Base-by-base conservation (phyloP, 2,888 invertebrate genomes). In the Epistrophe grossulariae region DNA sequence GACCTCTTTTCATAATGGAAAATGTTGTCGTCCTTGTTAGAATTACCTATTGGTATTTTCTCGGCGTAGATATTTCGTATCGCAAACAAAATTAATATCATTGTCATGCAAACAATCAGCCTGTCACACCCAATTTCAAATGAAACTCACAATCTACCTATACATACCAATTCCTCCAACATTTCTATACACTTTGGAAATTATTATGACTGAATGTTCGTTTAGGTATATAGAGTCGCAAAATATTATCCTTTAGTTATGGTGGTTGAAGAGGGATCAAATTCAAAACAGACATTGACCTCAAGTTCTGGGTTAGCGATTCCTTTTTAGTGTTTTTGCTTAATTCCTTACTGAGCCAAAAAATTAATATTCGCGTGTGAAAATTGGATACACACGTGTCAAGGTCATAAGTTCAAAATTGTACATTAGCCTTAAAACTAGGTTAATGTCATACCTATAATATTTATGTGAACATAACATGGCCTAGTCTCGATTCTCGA, bases 371-470 rank as follows among this genome's bases (percentile, higher is more conserved):
- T 72, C 60, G 80, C 72, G 80, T 84, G 76, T 70, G 17, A 45
- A 55, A 2, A 38, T 31, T 48, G 55, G 11, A 59, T 72, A 57
- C 84, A 57, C 84, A 85, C 81, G 84, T 85, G 81, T 64, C 81
- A 78, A 72, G 84, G 80, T 81, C 71, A 55, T 9, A 72, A 66
- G 84, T 84, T 84, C 80, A 80, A 76, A 80, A 68, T 60, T 60
- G 15, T n/a, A 55, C 76, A 38, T 84, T 62, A 76, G 60, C 84
- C 76, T 84, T 31, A 17, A 60, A 77, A 74, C 40, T 59, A n/a
- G 50, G 57, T 70, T 64, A 79, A 80, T 50, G 48, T 62, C 71
- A 79, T 40, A n/a, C n/a, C n/a, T n/a, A 68, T 31, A 17, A 31
- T 43, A 66, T 11, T 8, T 7, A n/a, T n/a, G 31, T 35, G 13